Evolutionary conservation across 1,140 invertebrate species (phyloP).

Genomic region (Riptortus pedestris): DNA sequence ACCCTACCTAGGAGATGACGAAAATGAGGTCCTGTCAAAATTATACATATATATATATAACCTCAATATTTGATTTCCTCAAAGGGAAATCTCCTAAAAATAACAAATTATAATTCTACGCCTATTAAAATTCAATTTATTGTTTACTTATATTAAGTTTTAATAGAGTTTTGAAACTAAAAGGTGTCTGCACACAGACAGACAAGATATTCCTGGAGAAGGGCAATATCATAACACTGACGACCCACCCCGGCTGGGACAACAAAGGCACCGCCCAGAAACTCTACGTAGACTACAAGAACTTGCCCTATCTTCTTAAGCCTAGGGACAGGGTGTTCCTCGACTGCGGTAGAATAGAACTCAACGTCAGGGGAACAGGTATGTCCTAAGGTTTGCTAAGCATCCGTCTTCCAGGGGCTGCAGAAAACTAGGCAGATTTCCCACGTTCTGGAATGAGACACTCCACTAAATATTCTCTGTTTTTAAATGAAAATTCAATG

Average conservation of each 20-base stretch:
- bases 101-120: too few relatives aligned
- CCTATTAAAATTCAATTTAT: too few relatives aligned
- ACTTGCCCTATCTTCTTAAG: slow-evolving; percentile 63
- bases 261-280: slow-evolving; percentile 57
- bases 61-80: too few relatives aligned
- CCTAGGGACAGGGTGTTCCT: slow-evolving; percentile 56
- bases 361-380: slow-evolving; percentile 48
- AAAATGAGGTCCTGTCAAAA: too few relatives aligned
- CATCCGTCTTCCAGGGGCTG: background rate
- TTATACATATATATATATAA: too few relatives aligned
- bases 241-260: slow-evolving; percentile 57
- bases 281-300: slow-evolving; percentile 69
- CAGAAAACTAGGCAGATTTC: too few relatives aligned
- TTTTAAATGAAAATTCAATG: background rate
- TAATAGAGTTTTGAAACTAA: too few relatives aligned
- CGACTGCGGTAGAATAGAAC: slow-evolving; percentile 67
- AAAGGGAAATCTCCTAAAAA: too few relatives aligned
- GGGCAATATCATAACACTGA: slow-evolving; percentile 56
- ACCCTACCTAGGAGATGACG: too few relatives aligned
- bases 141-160: too few relatives aligned
- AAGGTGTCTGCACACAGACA: slow-evolving; percentile 5
- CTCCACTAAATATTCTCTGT: background rate
- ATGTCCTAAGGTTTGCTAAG: too few relatives aligned
- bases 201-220: slow-evolving; percentile 47
- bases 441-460: too few relatives aligned